A percentile compares a stretch with the other conserved stretches of the same genome.
Conservation (phyloP, 2,113 vertebrate species). For the Phalacrocorax pelagicus region DNA sequence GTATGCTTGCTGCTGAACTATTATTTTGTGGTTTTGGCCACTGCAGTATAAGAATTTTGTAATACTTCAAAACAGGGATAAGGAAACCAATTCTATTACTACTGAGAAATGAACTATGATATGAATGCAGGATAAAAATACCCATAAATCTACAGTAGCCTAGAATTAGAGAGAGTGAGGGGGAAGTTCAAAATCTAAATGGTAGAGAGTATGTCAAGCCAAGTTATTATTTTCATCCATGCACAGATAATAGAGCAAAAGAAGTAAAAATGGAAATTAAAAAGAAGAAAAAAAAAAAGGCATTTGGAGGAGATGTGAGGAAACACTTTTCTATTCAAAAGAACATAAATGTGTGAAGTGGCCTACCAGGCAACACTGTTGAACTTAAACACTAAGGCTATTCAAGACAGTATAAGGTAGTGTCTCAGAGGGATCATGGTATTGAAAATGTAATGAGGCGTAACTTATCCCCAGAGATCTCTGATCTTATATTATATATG, state of each 20-base stretch:
- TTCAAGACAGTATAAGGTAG: conserved; percentile 32
- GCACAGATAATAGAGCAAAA: conserved; percentile 13
- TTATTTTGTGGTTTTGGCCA: conserved; percentile 43
- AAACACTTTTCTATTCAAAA: conserved; percentile 36
- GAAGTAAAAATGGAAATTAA: conserved; percentile 47
- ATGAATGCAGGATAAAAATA: conserved; percentile 24
- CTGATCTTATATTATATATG: conserved; percentile 34
- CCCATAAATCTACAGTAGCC: not conserved
- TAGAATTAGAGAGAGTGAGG: conserved; percentile 41
- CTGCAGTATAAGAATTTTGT: conserved; percentile 13
- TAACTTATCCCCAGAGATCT: conserved; percentile 48
- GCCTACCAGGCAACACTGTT: conserved; percentile 35
- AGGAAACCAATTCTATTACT: conserved; percentile 37
- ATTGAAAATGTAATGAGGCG: conserved; percentile 47
- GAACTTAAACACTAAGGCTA: conserved; percentile 59
- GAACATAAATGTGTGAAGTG: conserved; percentile 33
- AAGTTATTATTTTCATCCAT: conserved; percentile 55
- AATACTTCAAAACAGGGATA: conserved; percentile 27
- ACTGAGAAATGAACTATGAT: conserved; percentile 40
- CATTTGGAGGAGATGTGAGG: conserved; percentile 16
- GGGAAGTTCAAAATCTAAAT: conserved; percentile 37
- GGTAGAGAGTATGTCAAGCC: not conserved
- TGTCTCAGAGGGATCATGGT: conserved; percentile 38
- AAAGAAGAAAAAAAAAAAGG: not conserved
- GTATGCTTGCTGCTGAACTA: conserved; percentile 2